Percentiles rank a stretch among this genome's conserved stretches.
Conservation (phyloP, 2,797 vertebrate species). For the Rhinichthys osculus region DNA sequence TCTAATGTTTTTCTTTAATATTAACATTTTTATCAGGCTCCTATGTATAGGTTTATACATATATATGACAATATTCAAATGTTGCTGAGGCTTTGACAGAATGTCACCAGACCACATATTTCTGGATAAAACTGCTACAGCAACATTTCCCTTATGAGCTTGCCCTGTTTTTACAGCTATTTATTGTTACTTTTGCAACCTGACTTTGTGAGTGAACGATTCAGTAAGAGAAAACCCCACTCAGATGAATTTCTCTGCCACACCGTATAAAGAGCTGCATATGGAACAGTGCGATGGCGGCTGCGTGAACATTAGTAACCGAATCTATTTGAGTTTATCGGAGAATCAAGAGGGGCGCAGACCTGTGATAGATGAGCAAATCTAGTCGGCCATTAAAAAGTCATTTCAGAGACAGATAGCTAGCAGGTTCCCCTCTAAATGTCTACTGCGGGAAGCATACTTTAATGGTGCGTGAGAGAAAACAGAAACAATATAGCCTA, state of each 20-base stretch:
- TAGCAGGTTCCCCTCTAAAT: constrained; percentile 66
- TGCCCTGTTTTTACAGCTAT: constrained; percentile 21
- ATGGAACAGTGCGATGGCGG: constrained; percentile 32
- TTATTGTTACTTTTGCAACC: constrained; percentile 27
- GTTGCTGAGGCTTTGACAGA: not conserved
- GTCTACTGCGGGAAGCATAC: constrained; percentile 58
- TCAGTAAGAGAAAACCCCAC: constrained; percentile 35
- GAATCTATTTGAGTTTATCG: constrained; percentile 64
- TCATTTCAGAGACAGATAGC: constrained; percentile 87
- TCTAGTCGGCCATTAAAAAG: constrained; percentile 86
- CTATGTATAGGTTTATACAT: too few relatives aligned
- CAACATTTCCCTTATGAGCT: constrained; percentile 1
- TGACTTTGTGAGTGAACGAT: constrained; percentile 8
- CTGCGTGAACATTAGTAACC: constrained; percentile 52
- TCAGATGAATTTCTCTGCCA: constrained; percentile 47
- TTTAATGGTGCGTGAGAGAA: constrained; percentile 45
- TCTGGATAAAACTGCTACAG: not conserved
- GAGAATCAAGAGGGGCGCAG: constrained; percentile 60
- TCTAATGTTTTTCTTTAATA: too few relatives aligned
- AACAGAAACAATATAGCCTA: constrained; percentile 46
- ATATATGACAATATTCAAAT: not conserved
- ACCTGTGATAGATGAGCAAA: constrained; percentile 82
- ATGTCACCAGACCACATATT: not conserved
- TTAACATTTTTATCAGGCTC: too few relatives aligned
- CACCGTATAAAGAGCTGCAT: not conserved